These are phyloP conservation scores for Dipus sagitta DNA, from an alignment of 2,797 vertebrate species.

Conservation along the genomic window DNA sequence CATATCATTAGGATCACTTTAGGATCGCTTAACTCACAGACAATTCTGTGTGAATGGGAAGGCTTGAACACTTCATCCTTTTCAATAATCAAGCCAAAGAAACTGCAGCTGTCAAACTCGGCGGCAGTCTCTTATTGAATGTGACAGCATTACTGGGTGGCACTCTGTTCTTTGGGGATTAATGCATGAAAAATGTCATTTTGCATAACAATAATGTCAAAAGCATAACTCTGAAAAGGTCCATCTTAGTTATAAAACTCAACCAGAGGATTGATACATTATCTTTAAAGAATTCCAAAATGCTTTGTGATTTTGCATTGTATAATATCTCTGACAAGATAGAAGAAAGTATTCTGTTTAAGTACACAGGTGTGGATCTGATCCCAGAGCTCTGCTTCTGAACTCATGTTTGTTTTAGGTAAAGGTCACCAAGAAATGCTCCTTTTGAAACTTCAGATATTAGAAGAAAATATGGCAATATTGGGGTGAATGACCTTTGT, in stretches of 20 bases:
- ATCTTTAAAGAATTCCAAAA: constrained; percentile 84
- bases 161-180: constrained; percentile 82
- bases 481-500: constrained; percentile 81
- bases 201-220: constrained; percentile 87
- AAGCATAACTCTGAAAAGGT: constrained; percentile 84
- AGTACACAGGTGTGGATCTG: constrained; percentile 74
- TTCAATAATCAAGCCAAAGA: constrained; percentile 79
- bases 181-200: constrained; percentile 82
- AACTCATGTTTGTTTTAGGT: constrained; percentile 84
- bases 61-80: constrained; percentile 74
- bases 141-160: constrained; percentile 81
- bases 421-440: constrained; percentile 84
- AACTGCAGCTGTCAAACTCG: constrained; percentile 78
- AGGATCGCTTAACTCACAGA: constrained; percentile 61
- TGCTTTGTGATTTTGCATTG: constrained; percentile 82
- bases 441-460: constrained; percentile 81
- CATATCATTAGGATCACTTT: constrained; percentile 65
- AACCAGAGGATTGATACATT: constrained; percentile 81
- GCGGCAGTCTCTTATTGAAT: constrained; percentile 73
- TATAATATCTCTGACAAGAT: constrained; percentile 82
- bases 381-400: constrained; percentile 74
- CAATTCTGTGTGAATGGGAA: constrained; percentile 71
- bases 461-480: constrained; percentile 81
- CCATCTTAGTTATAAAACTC: constrained; percentile 84
- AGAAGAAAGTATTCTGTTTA: constrained; percentile 76